Base-by-base conservation (phyloP, 1,140 invertebrate genomes). In the Papilio polyxenes region DNA sequence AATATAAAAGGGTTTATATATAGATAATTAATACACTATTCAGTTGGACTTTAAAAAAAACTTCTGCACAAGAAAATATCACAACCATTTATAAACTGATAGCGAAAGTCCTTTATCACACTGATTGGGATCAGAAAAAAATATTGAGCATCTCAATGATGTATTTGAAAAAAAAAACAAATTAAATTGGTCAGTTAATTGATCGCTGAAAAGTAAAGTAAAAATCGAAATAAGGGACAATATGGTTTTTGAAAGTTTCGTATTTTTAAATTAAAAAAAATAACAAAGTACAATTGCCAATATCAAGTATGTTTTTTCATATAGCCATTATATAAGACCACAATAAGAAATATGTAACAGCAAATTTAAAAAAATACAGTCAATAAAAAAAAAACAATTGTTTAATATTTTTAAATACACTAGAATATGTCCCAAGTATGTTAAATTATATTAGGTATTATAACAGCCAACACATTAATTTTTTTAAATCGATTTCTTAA, bases 181-280 rank as follows among this genome's bases (percentile, higher is more conserved):
- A 81, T 72, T 86, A 87, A 88, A 87, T 88, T 87, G 85, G 86
- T 88, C 85, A 80, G 83, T 83, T 82, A 31, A 31, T 31, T 31
- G 23, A 31, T 2, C 23, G 23, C 23, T 31, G 23, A 31, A 31
- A 31, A 31, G 23, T 31, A 31, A 31, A 31, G 23, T 31, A 31
- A 31, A 31, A 31, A 31, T 31, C 23, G 23, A 31, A 31, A 31
- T 31, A 31, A n/a, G n/a, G n/a, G n/a, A n/a, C n/a, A n/a, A n/a
- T n/a, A n/a, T n/a, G n/a, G n/a, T n/a, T n/a, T n/a, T n/a, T n/a
- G 40, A 44, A 44, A 44, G 7, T 44, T 4, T 44, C 4, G 40
- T 44, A 44, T 44, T 44, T 3, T 44, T 44, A 7, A 44, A 44
- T 44, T 44, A 44, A 44, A 44, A 31, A 31, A 44, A 44, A 44